These are phyloP conservation scores for Pseudococcus jackbeardsleyi DNA, from an alignment of 2,888 invertebrate species.

Conservation along the genomic window DNA sequence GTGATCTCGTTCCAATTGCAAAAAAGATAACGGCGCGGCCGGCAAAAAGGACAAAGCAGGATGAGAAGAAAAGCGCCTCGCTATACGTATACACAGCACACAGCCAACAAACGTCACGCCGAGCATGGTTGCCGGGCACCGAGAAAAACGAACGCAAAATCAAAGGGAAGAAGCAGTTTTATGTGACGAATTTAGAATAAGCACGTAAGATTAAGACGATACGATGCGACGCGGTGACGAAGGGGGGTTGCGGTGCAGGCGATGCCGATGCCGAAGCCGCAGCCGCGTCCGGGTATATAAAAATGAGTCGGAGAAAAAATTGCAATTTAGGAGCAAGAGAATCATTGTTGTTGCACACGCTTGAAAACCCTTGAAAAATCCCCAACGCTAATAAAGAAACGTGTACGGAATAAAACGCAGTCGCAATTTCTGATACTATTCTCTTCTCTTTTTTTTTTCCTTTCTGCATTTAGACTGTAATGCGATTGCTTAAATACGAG, in stretches of 20 bases:
- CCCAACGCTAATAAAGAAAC: slow-evolving; percentile 49
- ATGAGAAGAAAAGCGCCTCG: neutral
- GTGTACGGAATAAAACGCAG: slow-evolving; percentile 49
- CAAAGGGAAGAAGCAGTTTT: slow-evolving; percentile 27
- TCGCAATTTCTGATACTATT: slow-evolving; percentile 34
- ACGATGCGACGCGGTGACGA: neutral
- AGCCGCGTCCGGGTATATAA: slow-evolving; percentile 22
- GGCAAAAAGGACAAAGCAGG: neutral
- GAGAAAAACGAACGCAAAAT: neutral
- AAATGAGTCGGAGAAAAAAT: slow-evolving; percentile 25
- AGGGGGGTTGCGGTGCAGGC: no score
- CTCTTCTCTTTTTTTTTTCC: neutral
- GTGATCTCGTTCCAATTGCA: slow-evolving; percentile 14
- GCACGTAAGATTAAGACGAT: slow-evolving; percentile 45
- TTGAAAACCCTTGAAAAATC: slow-evolving; percentile 47
- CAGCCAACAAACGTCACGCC: slow-evolving; percentile 1
- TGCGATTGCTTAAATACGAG: slow-evolving; percentile 46
- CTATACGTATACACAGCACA: no score
- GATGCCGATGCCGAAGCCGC: neutral
- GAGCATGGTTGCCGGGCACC: neutral
- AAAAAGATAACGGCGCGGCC: neutral
- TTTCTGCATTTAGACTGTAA: slow-evolving; percentile 26
- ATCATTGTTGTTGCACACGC: slow-evolving; percentile 50
- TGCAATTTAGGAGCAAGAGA: slow-evolving; percentile 48
- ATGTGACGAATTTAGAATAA: slow-evolving; percentile 43